Evolutionary conservation across 2,113 vertebrate genomes (phyloP).

Genomic region (Notothenia coriiceps): DNA sequence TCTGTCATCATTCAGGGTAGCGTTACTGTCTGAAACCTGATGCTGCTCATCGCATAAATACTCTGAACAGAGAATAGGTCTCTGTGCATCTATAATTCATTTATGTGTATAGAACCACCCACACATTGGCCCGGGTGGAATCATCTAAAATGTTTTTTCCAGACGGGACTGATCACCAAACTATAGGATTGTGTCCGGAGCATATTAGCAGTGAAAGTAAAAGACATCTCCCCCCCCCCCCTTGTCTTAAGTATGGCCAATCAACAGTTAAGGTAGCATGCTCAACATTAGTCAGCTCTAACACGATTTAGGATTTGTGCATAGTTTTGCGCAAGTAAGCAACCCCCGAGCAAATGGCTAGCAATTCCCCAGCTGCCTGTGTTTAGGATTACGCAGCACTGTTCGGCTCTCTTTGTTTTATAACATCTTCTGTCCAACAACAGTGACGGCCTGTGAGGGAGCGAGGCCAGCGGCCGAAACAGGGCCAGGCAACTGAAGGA

Average conservation of each 20-base stretch:
- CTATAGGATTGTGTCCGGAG: constrained; percentile 35
- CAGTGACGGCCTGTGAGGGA: no score
- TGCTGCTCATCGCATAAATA: constrained; percentile 44
- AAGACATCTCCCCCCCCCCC: background rate
- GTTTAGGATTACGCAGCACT: no score
- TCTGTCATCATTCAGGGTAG: constrained; percentile 27
- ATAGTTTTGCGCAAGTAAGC: no score
- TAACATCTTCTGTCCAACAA: no score
- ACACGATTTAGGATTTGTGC: constrained; percentile 29
- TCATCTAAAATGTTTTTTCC: constrained; percentile 55
- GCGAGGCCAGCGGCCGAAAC: no score
- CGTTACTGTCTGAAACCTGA: constrained; percentile 40
- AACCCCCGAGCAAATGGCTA: no score
- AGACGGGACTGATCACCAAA: constrained; percentile 40
- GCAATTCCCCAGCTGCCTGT: no score
- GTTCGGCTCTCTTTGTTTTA: no score
- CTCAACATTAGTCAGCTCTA: constrained; percentile 5
- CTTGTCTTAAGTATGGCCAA: no score
- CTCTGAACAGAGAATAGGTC: constrained; percentile 28
- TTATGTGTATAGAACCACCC: constrained; percentile 40
- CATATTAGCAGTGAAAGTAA: constrained; percentile 32
- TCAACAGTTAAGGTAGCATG: background rate
- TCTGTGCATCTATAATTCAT: constrained; percentile 66
- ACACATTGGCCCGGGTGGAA: constrained; percentile 40
- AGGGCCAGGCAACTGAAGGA: no score